Evolutionary conservation across 2,113 vertebrate species (phyloP).

Genomic region (Cyprichromis sp.): DNA sequence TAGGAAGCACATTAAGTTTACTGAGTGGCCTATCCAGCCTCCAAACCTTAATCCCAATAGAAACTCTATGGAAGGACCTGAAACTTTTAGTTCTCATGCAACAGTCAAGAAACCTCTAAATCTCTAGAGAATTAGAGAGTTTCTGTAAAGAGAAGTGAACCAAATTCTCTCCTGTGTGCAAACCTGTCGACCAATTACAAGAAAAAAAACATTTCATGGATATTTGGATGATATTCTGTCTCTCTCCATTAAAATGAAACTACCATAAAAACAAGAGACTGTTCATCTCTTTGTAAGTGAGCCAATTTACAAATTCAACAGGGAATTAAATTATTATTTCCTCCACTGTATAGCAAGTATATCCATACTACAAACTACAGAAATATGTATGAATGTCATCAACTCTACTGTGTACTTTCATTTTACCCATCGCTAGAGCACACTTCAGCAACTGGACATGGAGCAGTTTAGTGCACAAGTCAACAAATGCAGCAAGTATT

Average conservation of each 20-base stretch:
- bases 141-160: neutral
- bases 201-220: neutral
- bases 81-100: neutral
- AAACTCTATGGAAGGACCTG: neutral
- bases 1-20: neutral
- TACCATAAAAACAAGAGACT: neutral
- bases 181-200: neutral
- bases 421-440: neutral
- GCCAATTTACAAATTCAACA: neutral
- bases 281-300: neutral
- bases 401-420: neutral
- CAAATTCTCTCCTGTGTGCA: neutral
- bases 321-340: neutral
- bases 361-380: neutral
- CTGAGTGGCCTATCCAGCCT: neutral
- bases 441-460: neutral
- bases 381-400: neutral
- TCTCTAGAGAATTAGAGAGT: neutral
- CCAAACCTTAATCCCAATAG: neutral
- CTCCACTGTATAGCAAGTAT: neutral
- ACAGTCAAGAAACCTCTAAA: neutral
- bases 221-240: neutral
- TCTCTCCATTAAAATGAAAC: neutral
- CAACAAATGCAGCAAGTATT: slow-evolving; percentile 72
- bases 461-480: slow-evolving; percentile 41